Evolutionary conservation across 2,113 vertebrate genomes (phyloP), one percentile per base, ranked within the genome.

Genomic region (Nicator chloris): DNA sequence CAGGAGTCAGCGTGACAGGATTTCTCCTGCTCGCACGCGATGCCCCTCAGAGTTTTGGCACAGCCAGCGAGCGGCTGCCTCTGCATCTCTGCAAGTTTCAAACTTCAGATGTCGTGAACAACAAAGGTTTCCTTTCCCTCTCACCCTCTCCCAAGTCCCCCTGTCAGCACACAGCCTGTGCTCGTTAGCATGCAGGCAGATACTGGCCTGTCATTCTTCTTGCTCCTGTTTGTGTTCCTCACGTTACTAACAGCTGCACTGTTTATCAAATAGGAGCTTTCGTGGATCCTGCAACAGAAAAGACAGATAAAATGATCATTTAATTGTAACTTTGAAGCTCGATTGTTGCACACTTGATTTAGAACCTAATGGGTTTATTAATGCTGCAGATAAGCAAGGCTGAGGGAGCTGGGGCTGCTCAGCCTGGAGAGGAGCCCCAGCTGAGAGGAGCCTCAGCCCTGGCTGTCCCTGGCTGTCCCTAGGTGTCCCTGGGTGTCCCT

Each of bases 241-340:
- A 33, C 4, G 30, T 86, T 93, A 73, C 93, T 91, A 96, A 92
- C 81, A 95, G 83, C 73, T 84, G 75, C 70, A 88, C 33, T 91
- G 81, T 70, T 95, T 93, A 90, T 95, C 86, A 93, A 73, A 92
- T 5, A 84, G 66, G 56, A 63, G 42, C 39, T 96, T 82, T 90
- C 19, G 44, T 11, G 35, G 82, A 60, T 96, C 72, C 17, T 26
- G 53, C 71, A 92, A 35, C 39, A 87, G 80, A 91, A 91, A 69
- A 96, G 56, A 54, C n/a, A 70, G 71, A 91, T 86, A 60, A 96
- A 95, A 33, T 6, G n/a, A 90, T 82, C 39, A 49, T 69, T 85
- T 92, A 66, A 70, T 86, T 84, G 79, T 80, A 68, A 88, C 61
- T 95, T 92, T 86, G 61, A 92, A 92, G 92, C 39, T 76, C 3